A percentile compares a stretch with the other conserved stretches of the same genome.
phyloP scores from a whole-genome alignment of 2,888 invertebrate genomes.

The Caenorhabditis afra region DNA sequence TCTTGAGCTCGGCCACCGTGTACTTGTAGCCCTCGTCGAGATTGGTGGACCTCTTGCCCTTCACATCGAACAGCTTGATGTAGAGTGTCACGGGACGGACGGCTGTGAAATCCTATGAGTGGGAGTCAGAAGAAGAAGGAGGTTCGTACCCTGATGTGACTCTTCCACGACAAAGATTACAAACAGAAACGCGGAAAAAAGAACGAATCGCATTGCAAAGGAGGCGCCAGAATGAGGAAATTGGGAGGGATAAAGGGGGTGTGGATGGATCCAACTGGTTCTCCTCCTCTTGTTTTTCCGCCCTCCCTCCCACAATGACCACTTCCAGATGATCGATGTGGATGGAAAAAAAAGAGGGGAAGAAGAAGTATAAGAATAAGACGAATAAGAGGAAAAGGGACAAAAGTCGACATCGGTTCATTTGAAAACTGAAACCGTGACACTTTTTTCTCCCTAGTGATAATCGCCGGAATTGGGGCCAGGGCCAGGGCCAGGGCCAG shows the following conservation, averaged over 20 bases:
- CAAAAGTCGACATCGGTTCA: too few relatives aligned
- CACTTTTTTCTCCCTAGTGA: too few relatives aligned
- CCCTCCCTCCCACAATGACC: neutral
- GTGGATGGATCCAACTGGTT: constrained; percentile 20
- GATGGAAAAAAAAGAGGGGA: too few relatives aligned
- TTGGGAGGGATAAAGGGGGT: neutral
- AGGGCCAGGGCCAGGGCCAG: too few relatives aligned
- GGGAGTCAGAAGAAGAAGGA: too few relatives aligned
- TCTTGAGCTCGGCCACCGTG: constrained; percentile 52
- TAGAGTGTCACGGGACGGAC: constrained; percentile 40
- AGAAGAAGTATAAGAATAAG: too few relatives aligned
- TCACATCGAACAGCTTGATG: constrained; percentile 55
- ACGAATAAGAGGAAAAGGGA: too few relatives aligned
- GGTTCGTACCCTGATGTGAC: constrained; percentile 50
- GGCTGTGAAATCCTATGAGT: too few relatives aligned
- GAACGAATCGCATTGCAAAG: constrained; percentile 21
- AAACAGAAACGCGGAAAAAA: constrained; percentile 7
- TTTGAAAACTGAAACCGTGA: too few relatives aligned
- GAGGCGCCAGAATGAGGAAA: constrained; percentile 19
- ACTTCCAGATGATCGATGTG: too few relatives aligned
- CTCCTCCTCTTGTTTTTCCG: neutral
- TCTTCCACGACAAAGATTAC: neutral
- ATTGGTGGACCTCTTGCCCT: constrained; percentile 47
- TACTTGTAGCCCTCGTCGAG: constrained; percentile 60
- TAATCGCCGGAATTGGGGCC: too few relatives aligned